Base-by-base conservation (phyloP, 2,113 vertebrate species). In the Peromyscus californicus region DNA sequence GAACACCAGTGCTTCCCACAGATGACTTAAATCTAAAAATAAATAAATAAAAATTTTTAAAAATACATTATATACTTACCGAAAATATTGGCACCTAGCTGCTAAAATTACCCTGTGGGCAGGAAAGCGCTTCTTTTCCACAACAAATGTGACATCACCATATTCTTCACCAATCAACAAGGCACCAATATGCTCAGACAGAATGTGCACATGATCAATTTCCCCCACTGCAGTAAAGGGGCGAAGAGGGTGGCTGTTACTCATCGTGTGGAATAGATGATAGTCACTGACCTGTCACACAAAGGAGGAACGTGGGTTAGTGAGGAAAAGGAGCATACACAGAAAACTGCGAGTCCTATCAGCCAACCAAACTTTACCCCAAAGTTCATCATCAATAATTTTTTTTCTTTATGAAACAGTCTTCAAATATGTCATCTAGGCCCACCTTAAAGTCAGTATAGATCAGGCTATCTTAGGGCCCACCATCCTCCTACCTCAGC, bases 81-180 rank as follows among this genome's bases (percentile, higher is more conserved):
- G 99, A 99, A 99, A 99, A 98, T 99, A 99, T 91, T 99, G 99
- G 96, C 99, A 99, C 65, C 99, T 99, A 5, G 99, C 99, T 72
- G 99, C 99, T 98, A 99, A 98, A 98, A 99, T 99, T 92, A 99
- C 99, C 89, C 99, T 99, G 98, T 99, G 99, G 2, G 99, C 99
- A 0, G 99, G 99, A 98, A 99, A 99, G 12, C 99, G 99, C 97
- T 99, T 99, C 98, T 99, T 99, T 98, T 99, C 99, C 98, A 99
- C 99, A 31, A 99, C 98, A 94, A 99, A 99, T 67, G 99, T 99
- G 97, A 99, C 99, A 0, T 99, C 99, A 11, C 99, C 99, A 95
- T 99, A 99, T 88, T 99, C 99, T 95, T 99, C 99, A 0, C 99
- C 99, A 0, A 99, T 99, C 97, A 99, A 99, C 90, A 99, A 98